Base-by-base conservation (phyloP, 2,888 invertebrate species). In the Candidula unifasciata region DNA sequence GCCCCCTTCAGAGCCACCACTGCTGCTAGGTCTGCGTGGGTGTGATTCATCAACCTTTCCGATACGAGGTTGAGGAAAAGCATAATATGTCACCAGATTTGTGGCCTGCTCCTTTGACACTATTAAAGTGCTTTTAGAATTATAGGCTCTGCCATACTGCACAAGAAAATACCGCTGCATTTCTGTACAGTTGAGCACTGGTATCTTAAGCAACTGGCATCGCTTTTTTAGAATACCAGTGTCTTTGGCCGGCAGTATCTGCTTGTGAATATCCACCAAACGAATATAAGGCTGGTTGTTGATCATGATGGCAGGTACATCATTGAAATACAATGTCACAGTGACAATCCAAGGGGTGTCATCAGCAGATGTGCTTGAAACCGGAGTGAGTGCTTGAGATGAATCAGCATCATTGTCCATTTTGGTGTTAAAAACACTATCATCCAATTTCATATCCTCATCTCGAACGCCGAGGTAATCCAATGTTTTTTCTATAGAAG, bases 161-260 rank as follows among this genome's bases (percentile, higher is more conserved):
- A 93, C 92, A 13, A 93, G 90, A 82, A 93, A 93, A 87, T 93
- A 93, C n/a, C 93, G 88, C 89, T 93, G 93, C 89, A 93, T 91
- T 85, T 93, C 93, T n/a, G 92, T 86, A 87, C 93, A 93, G 87
- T 92, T 93, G 69, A 88, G 87, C n/a, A 93, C 91, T 21, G 89
- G 86, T 84, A 93, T 91, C 21, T 90, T 90, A 88, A 93, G 89
- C 81, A 93, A 89, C 88, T 92, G 92, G 82, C 93, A 93, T 3
- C 93, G 89, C 87, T 93, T 93, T 88, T 93, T 93, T 79, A 93
- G 87, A 80, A 93, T 92, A 37, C 93, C 93, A 3, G 93, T 93
- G 86, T 93, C 93, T 87, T 93, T 93, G 44, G 93, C 93, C 37
- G 93, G 93, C 82, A 93, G 87, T 68, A 93, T 92, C 88, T 93